Conservation (phyloP, 2,888 invertebrate genomes). For the Acleris sparsana region DNA sequence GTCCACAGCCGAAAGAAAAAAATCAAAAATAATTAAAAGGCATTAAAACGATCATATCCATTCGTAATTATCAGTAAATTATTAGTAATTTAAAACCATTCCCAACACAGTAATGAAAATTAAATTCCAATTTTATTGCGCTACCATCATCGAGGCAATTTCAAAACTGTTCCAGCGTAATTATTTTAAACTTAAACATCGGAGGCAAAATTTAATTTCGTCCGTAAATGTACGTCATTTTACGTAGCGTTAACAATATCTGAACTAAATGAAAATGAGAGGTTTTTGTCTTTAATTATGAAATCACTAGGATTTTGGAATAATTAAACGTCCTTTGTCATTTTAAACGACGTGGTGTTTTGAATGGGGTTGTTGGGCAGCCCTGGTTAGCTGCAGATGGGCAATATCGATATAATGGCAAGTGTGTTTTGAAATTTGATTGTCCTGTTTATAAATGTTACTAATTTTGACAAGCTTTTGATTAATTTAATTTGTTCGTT, state of each 20-base stretch:
- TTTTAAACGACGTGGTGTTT: constrained; percentile 6
- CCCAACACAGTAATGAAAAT: background rate
- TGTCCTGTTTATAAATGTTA: too few relatives aligned
- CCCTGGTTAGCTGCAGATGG: too few relatives aligned
- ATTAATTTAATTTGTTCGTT: too few relatives aligned
- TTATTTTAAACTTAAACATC: constrained; percentile 18
- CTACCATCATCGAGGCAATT: constrained; percentile 1
- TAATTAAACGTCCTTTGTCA: constrained; percentile 12
- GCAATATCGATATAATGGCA: too few relatives aligned
- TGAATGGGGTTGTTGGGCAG: background rate
- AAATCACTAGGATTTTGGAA: constrained; percentile 9
- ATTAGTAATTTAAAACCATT: too few relatives aligned
- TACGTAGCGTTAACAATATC: constrained; percentile 1
- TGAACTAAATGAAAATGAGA: constrained; percentile 10
- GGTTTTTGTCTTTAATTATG: constrained; percentile 16
- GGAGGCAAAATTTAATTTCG: constrained; percentile 23
- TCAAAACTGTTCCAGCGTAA: constrained; percentile 18
- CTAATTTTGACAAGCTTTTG: too few relatives aligned
- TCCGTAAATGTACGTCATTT: constrained; percentile 8
- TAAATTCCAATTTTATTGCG: background rate
- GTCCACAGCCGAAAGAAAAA: too few relatives aligned
- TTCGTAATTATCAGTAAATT: too few relatives aligned
- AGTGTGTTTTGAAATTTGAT: too few relatives aligned
- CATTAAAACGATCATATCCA: too few relatives aligned
- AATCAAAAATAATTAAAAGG: too few relatives aligned